Base-by-base conservation (phyloP, 2,797 vertebrate species). In the Mus minutoides region DNA sequence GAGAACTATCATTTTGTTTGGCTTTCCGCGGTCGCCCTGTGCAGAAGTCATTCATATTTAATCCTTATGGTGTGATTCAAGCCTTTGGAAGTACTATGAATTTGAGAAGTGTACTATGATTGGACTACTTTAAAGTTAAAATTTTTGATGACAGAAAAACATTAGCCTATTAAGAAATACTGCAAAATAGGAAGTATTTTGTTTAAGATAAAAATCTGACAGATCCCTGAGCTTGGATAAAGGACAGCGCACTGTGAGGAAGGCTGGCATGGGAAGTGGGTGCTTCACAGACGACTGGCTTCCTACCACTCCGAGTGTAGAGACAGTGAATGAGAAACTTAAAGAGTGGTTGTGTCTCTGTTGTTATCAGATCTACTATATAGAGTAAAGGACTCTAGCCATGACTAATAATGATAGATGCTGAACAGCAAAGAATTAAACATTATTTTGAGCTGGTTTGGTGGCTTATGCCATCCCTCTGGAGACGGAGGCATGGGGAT, bases 111-210 rank as follows among this genome's bases (percentile, higher is more conserved):
- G 6, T 54, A 8, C 16, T 67, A 4, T 29, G 22, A 26, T 54
- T 94, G 14, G 52, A 60, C 79, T 4, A 94, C 49, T 76, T 88
- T 46, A 56, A 93, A 80, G 73, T 69, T 58, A 31, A 40, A 79
- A 84, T 75, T 49, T 86, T 26, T 80, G 24, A 71, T 76, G 54
- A 52, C 9, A 69, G 40, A 46, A 88, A 16, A 92, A 62, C 14
- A 37, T 67, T 49, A 58, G 14, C 2, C 60, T 71, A 83, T 71
- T 92, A 69, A 91, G 91, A 91, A 69, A 37, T 60, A 60, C 14
- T 88, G 11, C 11, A 93, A 85, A 89, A 88, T 79, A 46, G 37
- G 26, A 91, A 94, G 73, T 37, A 21, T 69, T 88, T 4, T 84
- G 54, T 69, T 78, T 76, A 84, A 88, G 10, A 31, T 88, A 29